Conservation (phyloP, 1,140 invertebrate genomes). For the Ostrea edulis region DNA sequence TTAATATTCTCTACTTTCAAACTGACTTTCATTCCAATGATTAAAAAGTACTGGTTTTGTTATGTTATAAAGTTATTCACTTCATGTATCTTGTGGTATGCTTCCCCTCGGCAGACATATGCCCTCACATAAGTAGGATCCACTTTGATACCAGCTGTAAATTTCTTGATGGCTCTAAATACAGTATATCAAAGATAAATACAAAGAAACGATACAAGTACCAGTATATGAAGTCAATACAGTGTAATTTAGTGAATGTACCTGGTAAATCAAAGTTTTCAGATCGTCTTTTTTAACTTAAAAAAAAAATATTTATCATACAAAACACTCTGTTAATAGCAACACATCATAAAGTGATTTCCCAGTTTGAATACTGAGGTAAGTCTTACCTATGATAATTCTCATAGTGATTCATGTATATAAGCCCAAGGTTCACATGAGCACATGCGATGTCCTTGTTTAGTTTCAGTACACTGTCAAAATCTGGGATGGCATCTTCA, state of each 20-base stretch:
- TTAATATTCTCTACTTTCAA: not conserved
- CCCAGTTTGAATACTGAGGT: too few species aligned
- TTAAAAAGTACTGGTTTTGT: not conserved
- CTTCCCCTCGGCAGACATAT: conserved; percentile 77
- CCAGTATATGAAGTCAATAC: not conserved
- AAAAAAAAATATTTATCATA: not conserved
- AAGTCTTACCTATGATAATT: conserved; percentile 76
- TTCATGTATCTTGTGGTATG: conserved; percentile 76
- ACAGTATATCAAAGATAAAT: not conserved
- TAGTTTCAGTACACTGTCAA: conserved; percentile 78
- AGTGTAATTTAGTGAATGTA: too few species aligned
- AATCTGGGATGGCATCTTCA: conserved; percentile 79
- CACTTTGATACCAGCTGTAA: conserved; percentile 76
- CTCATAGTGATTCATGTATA: conserved; percentile 76
- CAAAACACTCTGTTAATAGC: too few species aligned
- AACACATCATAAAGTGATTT: too few species aligned
- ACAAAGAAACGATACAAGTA: not conserved
- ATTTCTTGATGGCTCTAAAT: conserved; percentile 78
- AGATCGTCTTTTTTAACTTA: not conserved
- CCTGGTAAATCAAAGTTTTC: not conserved
- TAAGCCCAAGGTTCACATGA: conserved; percentile 78
- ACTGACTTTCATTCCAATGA: not conserved
- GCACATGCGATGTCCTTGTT: conserved; percentile 77
- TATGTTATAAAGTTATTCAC: conserved; percentile 54
- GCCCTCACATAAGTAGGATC: conserved; percentile 78